Evolutionary conservation across 2,888 invertebrate species (phyloP).

Genomic region (Dasypolia templi): DNA sequence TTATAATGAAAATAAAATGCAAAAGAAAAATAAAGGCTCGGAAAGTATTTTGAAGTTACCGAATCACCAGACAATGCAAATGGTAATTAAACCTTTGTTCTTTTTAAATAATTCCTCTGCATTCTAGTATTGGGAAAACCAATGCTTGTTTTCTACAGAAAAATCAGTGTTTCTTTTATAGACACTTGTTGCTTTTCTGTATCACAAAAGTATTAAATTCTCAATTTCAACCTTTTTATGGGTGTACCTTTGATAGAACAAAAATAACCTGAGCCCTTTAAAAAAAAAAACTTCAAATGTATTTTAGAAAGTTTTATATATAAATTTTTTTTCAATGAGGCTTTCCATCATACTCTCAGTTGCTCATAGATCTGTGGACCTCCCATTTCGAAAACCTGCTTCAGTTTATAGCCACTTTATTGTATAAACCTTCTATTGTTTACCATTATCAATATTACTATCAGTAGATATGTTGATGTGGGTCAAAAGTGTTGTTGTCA

Average conservation of each 20-base stretch:
- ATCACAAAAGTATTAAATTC: not conserved
- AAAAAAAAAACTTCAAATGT: not conserved
- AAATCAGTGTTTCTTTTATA: not conserved
- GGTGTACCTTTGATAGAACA: not conserved
- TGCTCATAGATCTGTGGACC: not conserved
- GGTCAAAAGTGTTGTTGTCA: slow-evolving; percentile 45
- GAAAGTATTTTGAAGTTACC: slow-evolving; percentile 3
- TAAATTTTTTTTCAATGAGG: too few species aligned
- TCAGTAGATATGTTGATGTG: slow-evolving; percentile 51
- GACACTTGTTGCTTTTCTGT: not conserved
- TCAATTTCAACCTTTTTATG: not conserved
- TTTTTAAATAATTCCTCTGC: not conserved
- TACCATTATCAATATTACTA: slow-evolving; percentile 32
- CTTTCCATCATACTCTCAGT: not conserved
- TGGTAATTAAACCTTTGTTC: not conserved
- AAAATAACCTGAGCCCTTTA: not conserved
- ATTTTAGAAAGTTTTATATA: not conserved
- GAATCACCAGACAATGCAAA: not conserved
- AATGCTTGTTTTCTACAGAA: not conserved
- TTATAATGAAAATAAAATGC: not conserved
- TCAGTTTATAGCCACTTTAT: slow-evolving; percentile 32
- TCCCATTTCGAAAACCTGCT: not conserved
- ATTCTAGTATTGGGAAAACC: not conserved
- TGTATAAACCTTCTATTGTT: slow-evolving; percentile 38
- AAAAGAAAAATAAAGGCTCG: too few species aligned